Evolutionary conservation across 2,113 vertebrate species (phyloP).

Genomic region (Misgurnus mizolepis): DNA sequence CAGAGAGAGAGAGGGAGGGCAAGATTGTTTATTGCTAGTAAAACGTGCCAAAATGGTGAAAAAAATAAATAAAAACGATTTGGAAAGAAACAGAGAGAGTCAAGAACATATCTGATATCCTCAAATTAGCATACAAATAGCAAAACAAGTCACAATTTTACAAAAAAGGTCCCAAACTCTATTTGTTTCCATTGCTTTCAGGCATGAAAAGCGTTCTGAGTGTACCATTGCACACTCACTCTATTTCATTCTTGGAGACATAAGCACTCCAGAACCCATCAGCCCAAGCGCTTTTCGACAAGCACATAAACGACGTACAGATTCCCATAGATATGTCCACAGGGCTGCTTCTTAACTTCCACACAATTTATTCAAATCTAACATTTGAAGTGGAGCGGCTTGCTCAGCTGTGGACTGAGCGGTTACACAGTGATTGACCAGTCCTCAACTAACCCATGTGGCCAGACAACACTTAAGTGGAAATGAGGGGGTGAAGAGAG

Average conservation of each 20-base stretch:
- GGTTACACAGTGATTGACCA: constrained; percentile 28
- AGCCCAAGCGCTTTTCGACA: constrained; percentile 16
- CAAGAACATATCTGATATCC: not conserved
- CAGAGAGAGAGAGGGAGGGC: constrained; percentile 37
- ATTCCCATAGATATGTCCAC: not conserved
- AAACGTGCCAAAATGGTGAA: not conserved
- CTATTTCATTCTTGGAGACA: constrained; percentile 35
- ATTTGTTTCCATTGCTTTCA: constrained; percentile 8
- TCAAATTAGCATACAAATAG: constrained; percentile 41
- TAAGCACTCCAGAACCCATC: constrained; percentile 33
- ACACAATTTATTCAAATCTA: constrained; percentile 45
- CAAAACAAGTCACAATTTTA: constrained; percentile 27
- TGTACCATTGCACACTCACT: constrained; percentile 6
- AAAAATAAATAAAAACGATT: not conserved
- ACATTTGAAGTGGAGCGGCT: not conserved
- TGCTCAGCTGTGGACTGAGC: not conserved
- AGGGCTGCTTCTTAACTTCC: constrained; percentile 31
- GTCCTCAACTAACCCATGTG: constrained; percentile 14
- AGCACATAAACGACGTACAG: constrained; percentile 28
- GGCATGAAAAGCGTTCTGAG: not conserved
- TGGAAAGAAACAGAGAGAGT: not conserved
- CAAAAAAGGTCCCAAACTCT: not conserved
- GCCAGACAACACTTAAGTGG: constrained; percentile 23
- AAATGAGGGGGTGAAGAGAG: constrained; percentile 56
- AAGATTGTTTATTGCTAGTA: not conserved